A percentile compares a stretch with the other conserved stretches of the same genome.
Conservation (phyloP, 2,797 vertebrate genomes). For the Furcifer pardalis region DNA sequence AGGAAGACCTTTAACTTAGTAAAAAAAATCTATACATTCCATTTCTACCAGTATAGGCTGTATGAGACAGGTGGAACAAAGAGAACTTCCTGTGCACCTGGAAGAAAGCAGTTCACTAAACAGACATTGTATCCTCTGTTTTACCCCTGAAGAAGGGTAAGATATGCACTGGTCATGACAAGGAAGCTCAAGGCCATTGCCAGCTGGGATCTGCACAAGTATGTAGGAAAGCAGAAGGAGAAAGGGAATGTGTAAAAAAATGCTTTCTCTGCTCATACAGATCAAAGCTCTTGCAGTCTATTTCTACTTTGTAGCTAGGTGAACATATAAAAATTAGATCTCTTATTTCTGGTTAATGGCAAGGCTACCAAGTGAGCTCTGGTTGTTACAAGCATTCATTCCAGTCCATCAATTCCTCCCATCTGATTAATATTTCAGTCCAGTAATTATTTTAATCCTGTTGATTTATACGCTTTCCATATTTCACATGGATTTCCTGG, state of each 20-base stretch:
- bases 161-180: too few species aligned
- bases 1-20: too few species aligned
- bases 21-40: too few species aligned
- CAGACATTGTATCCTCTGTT: too few species aligned
- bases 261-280: conserved; percentile 20
- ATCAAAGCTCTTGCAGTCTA: conserved; percentile 23
- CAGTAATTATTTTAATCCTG: conserved; percentile 67
- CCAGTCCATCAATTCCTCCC: conserved; percentile 55
- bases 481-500: conserved; percentile 60
- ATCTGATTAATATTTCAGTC: conserved; percentile 74
- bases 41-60: too few species aligned
- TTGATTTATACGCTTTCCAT: conserved; percentile 59
- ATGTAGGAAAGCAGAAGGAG: not conserved
- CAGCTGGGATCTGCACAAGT: not conserved
- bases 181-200: not conserved
- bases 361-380: conserved; percentile 42
- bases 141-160: too few species aligned
- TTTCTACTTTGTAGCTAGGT: conserved; percentile 59
- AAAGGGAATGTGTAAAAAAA: not conserved
- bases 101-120: too few species aligned
- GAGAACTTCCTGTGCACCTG: too few species aligned
- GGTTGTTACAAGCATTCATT: conserved; percentile 60
- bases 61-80: too few species aligned
- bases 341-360: conserved; percentile 59
- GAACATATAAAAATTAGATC: conserved; percentile 64